Evolutionary conservation across 53 echinoderm and acorn worm genomes (phyloP), one percentile per base, ranked within the genome.

Genomic region (Apostichopus leukothele): DNA sequence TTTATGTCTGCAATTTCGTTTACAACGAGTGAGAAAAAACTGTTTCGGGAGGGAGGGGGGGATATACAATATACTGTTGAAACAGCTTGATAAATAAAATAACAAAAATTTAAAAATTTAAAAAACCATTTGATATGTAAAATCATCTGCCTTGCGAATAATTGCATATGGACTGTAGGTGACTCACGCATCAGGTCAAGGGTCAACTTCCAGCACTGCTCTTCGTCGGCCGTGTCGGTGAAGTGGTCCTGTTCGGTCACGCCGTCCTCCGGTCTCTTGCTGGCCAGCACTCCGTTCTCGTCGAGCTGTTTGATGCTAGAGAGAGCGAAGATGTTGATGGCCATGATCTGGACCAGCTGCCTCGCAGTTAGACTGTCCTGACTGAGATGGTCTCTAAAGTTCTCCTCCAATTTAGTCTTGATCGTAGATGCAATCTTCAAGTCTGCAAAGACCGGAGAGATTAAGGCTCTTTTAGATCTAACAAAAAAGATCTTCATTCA

Each of bases 401-500:
- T 95, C 88, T 99, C 99, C 86, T 95, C 99, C 20, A 99, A 90
- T 86, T 99, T 99, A 77, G 94, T 94, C 87, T 96, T 96, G 90
- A 99, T 99, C 81, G 92, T 92, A 51, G 96, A 89, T 20, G 99
- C 99, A 18, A 95, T 94, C 80, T 99, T 94, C 16, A 99, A 91
- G 90, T 99, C 99, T 99, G 92, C 20, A 19, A 68, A 71, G 18
- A 71, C 57, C 57, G 0, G 55, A 57, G 10, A 57, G 10, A 57
- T 57, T 39, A 39, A 39, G 39, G 3, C 39, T 39, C 3, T 3
- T 39, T 39, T 25, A 25, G 25, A 25, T 25, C 25, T 25, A 1
- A 25, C 25, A 0, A 25, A 25, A 25, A 25, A 25, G 25, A 25
- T 25, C 25, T 25, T 1, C 25, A 25, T 25, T 25, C 25, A 25